phyloP scores from a whole-genome alignment of 2,888 invertebrate species.

The Plusia festucae region DNA sequence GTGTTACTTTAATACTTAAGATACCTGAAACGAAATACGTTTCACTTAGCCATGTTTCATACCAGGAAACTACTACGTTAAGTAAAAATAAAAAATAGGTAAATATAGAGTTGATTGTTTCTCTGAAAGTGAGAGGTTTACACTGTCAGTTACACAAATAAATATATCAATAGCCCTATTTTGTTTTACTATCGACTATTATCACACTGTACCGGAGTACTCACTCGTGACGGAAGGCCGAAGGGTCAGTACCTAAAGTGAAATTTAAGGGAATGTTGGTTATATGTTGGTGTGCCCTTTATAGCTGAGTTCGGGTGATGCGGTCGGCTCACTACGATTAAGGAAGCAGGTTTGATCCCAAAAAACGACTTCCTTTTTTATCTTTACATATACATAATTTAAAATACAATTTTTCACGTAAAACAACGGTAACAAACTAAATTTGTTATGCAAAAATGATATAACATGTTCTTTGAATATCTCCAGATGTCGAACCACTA shows the following conservation, averaged over 20 bases:
- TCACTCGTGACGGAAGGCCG: background rate
- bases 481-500: no score
- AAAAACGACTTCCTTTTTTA: background rate
- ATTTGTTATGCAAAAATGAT: no score
- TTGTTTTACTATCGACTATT: background rate
- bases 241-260: background rate
- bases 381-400: no score
- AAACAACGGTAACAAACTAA: no score
- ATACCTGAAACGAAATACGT: background rate
- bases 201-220: background rate
- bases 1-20: background rate
- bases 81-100: background rate
- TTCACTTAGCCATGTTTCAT: no score
- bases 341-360: background rate
- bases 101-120: no score
- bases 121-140: no score
- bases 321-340: background rate
- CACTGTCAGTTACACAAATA: background rate
- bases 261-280: conserved; percentile 5
- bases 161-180: background rate
- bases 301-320: background rate
- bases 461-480: no score
- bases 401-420: no score
- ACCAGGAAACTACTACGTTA: no score
- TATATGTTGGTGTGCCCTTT: background rate